Evolutionary conservation across 2,888 invertebrate genomes (phyloP), one percentile per base, ranked within the genome.

Genomic region (Urechis unicinctus): DNA sequence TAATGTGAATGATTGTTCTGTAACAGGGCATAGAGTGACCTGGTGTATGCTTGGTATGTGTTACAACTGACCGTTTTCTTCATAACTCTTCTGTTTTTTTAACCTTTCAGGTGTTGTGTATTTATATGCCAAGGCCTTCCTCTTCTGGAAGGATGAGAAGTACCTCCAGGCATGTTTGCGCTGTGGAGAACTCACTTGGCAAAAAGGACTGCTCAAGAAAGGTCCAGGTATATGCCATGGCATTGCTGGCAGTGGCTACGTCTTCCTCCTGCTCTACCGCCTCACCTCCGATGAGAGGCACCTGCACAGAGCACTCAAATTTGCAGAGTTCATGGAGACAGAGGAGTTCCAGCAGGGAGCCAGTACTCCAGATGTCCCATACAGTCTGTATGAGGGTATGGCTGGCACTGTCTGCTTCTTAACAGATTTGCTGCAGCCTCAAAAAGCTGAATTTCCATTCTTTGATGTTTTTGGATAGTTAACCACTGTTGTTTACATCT

Each of bases 211-310:
- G 30, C 80, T 93, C 36, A 84, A 83, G 62, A 93, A 93, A 77
- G 92, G 93, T 0, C 91, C 91, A 6, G 90, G 91, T 0, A 85
- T 93, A 58, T 93, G 92, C 71, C 92, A 94, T 70, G 93, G 93
- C 3, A 67, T 75, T 1, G 71, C 74, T 31, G 75, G 76, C 26
- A 73, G 68, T 65, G 75, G 73, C 53, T 75, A 74, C 53, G 75
- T 72, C 17, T 74, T 73, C 66, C 63, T 76, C 4, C 61, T 90
- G 0, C 78, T 91, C 6, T 85, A 88, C 70, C 82, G 89, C 61
- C 78, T 91, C 52, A 89, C 90, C 13, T 81, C 83, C 6, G 85
- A 90, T 61, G 73, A 79, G 4, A 85, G 85, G 72, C 84, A 89
- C 76, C 79, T 89, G n/a, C 81, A 87, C 67, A 57, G 75, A 47